These are phyloP conservation scores for Catocala nupta DNA, from an alignment of 2,888 invertebrate genomes.

Conservation along the genomic window DNA sequence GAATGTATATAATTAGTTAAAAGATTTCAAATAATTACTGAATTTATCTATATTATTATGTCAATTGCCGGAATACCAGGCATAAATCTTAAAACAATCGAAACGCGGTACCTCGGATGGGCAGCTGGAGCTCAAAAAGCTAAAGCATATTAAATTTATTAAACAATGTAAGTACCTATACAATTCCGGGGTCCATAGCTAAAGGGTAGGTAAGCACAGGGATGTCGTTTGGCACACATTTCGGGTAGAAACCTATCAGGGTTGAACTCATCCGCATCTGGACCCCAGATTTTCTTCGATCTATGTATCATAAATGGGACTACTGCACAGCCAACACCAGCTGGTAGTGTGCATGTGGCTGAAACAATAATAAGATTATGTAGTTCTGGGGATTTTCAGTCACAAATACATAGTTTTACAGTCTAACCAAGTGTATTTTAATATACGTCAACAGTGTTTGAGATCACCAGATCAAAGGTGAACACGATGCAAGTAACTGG, in stretches of 20 bases:
- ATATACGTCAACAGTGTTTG: too few species aligned
- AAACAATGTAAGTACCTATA: conserved; percentile 68
- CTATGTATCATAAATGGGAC: conserved; percentile 79
- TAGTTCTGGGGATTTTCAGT: too few species aligned
- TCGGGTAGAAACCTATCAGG: conserved; percentile 88
- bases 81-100: too few species aligned
- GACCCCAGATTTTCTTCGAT: conserved; percentile 85
- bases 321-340: conserved; percentile 78
- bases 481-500: too few species aligned
- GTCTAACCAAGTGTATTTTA: too few species aligned
- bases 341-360: conserved; percentile 79
- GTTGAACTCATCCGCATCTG: conserved; percentile 86
- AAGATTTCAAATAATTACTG: too few species aligned
- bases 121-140: too few species aligned
- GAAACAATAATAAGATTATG: conserved; percentile 32
- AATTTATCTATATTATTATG: too few species aligned
- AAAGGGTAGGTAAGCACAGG: conserved; percentile 82
- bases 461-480: too few species aligned
- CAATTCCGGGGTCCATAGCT: conserved; percentile 82
- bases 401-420: too few species aligned
- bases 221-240: conserved; percentile 72
- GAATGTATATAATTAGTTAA: neutral
- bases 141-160: neutral
- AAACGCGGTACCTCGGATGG: too few species aligned
- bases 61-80: too few species aligned